Conservation (phyloP, 2,888 invertebrate genomes). For the Odiellus spinosus region DNA sequence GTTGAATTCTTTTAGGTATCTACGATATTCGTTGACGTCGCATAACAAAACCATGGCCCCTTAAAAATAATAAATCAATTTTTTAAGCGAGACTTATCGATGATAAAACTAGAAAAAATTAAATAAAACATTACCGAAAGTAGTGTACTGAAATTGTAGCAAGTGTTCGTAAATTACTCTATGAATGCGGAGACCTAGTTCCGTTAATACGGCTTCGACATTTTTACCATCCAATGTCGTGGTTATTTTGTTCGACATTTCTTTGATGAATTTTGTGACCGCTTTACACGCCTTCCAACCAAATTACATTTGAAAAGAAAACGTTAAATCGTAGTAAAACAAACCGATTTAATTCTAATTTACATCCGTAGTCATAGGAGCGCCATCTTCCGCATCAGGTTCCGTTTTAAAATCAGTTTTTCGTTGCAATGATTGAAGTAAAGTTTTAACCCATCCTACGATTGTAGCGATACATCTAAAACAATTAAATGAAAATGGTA, state of each 20-base stretch:
- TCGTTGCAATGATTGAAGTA: slow-evolving; percentile 81
- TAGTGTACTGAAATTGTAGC: slow-evolving; percentile 83
- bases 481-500: slow-evolving; percentile 2
- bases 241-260: slow-evolving; percentile 57
- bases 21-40: slow-evolving; percentile 92
- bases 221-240: slow-evolving; percentile 82
- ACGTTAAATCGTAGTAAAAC: background rate
- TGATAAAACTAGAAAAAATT: no score
- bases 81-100: background rate
- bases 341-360: slow-evolving; percentile 22
- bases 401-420: slow-evolving; percentile 69
- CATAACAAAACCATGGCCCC: slow-evolving; percentile 96
- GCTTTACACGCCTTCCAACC: slow-evolving; percentile 54
- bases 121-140: slow-evolving; percentile 71
- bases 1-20: slow-evolving; percentile 61
- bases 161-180: slow-evolving; percentile 86
- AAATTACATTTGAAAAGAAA: slow-evolving; percentile 1
- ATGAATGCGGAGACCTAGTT: slow-evolving; percentile 82
- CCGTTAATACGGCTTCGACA: slow-evolving; percentile 64
- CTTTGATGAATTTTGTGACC: slow-evolving; percentile 66
- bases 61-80: slow-evolving; percentile 24
- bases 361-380: slow-evolving; percentile 54
- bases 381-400: slow-evolving; percentile 33
- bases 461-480: slow-evolving; percentile 61
- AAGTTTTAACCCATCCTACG: slow-evolving; percentile 75